Percentiles rank a stretch among this genome's conserved stretches.
phyloP scores from a whole-genome alignment of 2,113 vertebrate species.

The Platysteira castanea region DNA sequence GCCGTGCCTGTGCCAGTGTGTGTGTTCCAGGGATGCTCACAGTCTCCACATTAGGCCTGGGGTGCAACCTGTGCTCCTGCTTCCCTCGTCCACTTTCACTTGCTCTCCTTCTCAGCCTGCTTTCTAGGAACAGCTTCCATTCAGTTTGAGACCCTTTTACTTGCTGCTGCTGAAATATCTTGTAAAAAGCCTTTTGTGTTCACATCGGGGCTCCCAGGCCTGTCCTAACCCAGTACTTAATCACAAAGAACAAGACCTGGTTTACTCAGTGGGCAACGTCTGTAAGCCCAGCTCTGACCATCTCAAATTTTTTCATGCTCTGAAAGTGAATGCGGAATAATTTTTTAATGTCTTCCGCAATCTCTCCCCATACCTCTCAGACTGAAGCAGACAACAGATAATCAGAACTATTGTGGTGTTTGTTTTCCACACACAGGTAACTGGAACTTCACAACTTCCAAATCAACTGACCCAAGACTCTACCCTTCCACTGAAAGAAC shows the following conservation, averaged over 20 bases:
- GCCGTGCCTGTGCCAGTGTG: not conserved
- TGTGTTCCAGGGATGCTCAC: not conserved
- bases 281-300: not conserved
- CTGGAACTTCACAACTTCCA: not conserved
- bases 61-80: not conserved
- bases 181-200: not conserved
- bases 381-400: not conserved
- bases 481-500: not conserved
- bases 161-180: not conserved
- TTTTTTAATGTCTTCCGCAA: not conserved
- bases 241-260: not conserved
- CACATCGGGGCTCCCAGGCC: not conserved
- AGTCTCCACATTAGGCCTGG: not conserved
- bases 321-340: not conserved
- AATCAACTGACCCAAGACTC: not conserved
- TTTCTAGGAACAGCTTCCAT: not conserved
- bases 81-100: not conserved
- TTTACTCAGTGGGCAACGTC: not conserved
- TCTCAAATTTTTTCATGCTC: not conserved
- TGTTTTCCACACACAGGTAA: not conserved
- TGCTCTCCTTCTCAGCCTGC: fast-evolving
- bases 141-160: not conserved
- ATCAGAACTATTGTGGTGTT: not conserved
- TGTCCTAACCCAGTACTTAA: not conserved
- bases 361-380: not conserved